Conservation (phyloP, 2,888 invertebrate species). For the Melinopterus prodromus region DNA sequence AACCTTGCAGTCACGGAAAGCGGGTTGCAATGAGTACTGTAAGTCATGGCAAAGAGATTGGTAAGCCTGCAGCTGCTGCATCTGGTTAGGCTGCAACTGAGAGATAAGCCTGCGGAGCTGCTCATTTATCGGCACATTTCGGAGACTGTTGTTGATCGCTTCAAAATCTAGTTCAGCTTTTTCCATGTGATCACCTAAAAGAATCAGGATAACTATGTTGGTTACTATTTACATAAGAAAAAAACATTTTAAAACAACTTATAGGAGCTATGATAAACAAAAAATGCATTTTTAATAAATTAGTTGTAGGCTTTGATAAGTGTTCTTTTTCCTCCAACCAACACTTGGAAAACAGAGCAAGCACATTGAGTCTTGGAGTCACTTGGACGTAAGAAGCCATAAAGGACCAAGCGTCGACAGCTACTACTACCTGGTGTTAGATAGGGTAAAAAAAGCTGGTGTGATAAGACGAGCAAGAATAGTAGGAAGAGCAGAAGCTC, state of each 20-base stretch:
- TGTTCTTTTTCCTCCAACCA: too few relatives aligned
- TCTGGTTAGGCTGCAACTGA: conserved; percentile 54
- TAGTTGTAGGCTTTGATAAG: too few relatives aligned
- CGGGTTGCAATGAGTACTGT: conserved; percentile 54
- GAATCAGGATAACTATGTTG: not conserved
- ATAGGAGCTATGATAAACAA: too few relatives aligned
- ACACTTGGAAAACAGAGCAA: too few relatives aligned
- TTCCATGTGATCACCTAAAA: conserved; percentile 27
- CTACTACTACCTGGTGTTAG: too few relatives aligned
- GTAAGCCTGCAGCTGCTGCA: conserved; percentile 42
- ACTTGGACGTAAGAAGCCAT: too few relatives aligned
- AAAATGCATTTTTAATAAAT: too few relatives aligned
- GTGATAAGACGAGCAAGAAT: too few relatives aligned
- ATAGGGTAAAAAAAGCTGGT: too few relatives aligned
- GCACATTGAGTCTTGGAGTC: too few relatives aligned
- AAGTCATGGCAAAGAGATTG: conserved; percentile 61
- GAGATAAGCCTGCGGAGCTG: conserved; percentile 59
- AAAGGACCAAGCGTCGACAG: too few relatives aligned
- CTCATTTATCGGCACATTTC: conserved; percentile 50
- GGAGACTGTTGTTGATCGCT: conserved; percentile 41
- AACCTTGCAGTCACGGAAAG: conserved; percentile 60
- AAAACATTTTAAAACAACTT: not conserved
- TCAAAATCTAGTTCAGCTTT: conserved; percentile 40
- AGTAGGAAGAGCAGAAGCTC: too few relatives aligned
- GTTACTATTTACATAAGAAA: not conserved